Evolutionary conservation across 2,797 vertebrate species (phyloP).

Genomic region (Adelosebastes latens): DNA sequence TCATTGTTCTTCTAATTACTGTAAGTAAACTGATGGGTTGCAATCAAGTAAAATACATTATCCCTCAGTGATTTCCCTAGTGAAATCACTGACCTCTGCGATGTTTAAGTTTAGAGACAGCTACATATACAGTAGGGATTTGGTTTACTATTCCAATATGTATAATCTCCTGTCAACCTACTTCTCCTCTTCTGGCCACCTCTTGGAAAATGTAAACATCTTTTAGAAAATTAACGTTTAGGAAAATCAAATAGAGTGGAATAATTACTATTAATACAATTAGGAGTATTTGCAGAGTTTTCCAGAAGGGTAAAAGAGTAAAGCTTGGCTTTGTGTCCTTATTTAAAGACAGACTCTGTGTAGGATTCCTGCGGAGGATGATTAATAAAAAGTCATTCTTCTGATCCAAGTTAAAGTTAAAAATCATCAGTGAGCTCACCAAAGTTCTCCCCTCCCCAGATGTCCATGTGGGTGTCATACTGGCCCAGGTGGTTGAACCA

Average conservation of each 20-base stretch:
- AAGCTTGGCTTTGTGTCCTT: not conserved
- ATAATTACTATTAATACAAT: not conserved
- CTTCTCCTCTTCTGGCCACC: not conserved
- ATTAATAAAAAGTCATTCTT: not conserved
- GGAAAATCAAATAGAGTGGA: not conserved
- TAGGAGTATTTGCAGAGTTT: not conserved
- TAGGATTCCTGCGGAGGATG: not conserved
- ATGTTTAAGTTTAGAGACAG: not conserved
- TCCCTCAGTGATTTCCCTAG: not conserved
- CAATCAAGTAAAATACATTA: not conserved
- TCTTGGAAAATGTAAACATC: not conserved
- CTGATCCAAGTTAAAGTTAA: not conserved
- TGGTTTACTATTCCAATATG: not conserved
- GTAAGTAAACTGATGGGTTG: not conserved
- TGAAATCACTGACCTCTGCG: not conserved
- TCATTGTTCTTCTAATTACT: not conserved
- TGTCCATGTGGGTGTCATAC: slow-evolving; percentile 99
- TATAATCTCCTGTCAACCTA: not conserved
- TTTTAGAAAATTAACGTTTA: not conserved
- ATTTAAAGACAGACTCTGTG: not conserved
- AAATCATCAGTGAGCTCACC: slow-evolving; percentile 83
- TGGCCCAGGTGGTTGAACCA: slow-evolving; percentile 99
- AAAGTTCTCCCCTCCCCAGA: slow-evolving; percentile 99
- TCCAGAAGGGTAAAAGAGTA: not conserved
- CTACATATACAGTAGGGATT: not conserved